Evolutionary conservation across 2,797 vertebrate species (phyloP).

Genomic region (Scarus forsteni): DNA sequence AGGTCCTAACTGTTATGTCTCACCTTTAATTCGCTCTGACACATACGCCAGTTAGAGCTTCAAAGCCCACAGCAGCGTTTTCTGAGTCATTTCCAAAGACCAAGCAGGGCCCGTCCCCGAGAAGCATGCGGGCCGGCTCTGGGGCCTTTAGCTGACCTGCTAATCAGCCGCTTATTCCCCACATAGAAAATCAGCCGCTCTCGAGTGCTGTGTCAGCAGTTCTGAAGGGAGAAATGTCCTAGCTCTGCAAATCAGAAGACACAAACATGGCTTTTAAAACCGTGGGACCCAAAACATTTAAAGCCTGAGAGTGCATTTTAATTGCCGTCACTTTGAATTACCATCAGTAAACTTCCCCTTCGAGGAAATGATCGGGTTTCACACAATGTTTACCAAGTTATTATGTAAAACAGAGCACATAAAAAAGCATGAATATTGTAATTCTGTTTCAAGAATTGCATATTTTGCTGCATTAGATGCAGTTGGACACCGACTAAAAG

Average conservation of each 20-base stretch:
- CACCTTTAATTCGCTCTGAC: slow-evolving; percentile 66
- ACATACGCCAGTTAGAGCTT: slow-evolving; percentile 41
- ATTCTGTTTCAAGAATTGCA: too few species aligned
- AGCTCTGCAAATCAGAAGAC: slow-evolving; percentile 36
- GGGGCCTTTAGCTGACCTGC: slow-evolving; percentile 58
- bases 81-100: slow-evolving; percentile 29
- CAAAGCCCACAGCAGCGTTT: slow-evolving; percentile 37
- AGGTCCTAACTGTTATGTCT: slow-evolving; percentile 58
- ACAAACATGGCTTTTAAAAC: slow-evolving; percentile 21
- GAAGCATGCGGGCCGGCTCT: slow-evolving; percentile 20
- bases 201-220: slow-evolving; percentile 45
- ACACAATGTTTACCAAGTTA: slow-evolving; percentile 1
- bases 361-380: not conserved
- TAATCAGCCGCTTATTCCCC: slow-evolving; percentile 58
- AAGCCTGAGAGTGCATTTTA: slow-evolving; percentile 1
- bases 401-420: not conserved
- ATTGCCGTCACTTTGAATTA: not conserved
- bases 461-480: too few species aligned
- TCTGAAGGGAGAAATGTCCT: slow-evolving; percentile 34
- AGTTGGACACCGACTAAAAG: too few species aligned
- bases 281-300: slow-evolving; percentile 16
- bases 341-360: not conserved
- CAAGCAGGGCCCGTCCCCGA: not conserved
- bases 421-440: too few species aligned
- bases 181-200: slow-evolving; percentile 55